Evolutionary conservation across 2,113 vertebrate genomes (phyloP), one percentile per base, ranked within the genome.

Genomic region (Pontoporia blainvillei): DNA sequence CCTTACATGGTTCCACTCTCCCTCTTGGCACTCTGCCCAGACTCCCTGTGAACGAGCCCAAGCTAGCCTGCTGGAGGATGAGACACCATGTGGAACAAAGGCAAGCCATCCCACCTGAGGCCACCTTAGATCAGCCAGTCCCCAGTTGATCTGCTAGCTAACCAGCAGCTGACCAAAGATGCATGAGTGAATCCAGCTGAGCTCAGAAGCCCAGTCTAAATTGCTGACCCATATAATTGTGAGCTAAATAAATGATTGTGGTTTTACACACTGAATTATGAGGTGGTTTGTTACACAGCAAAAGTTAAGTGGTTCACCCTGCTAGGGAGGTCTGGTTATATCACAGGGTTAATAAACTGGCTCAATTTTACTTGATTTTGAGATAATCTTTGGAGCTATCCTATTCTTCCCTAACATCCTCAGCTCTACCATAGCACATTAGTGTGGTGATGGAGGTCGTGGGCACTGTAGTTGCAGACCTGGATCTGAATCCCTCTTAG

Each of bases 241-340:
- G 71, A 97, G 41, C 62, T 85, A 87, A 95, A 67, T 82, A 85
- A 91, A 89, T 95, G 52, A 57, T 4, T 76, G 25, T 41, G n/a
- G n/a, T 79, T 98, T 97, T 91, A 95, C 66, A 57, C 27, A 44
- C 18, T 20, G 72, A 85, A 75, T 91, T 78, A 61, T 29, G 86
- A 81, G 76, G 67, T 92, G 57, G 81, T 57, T 96, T 92, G 85
- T 66, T 81, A 39, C 18, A 83, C 29, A 86, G 73, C 79, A 57
- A 41, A 90, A 78, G 36, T 34, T 23, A 29, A 81, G 52, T 27
- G 29, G 23, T 54, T 41, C 25, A 59, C 15, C 11, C 78, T 90
- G 78, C 64, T 79, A 34, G 62, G 46, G 76, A 85, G 64, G 31
- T 72, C 44, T 71, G 34, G 66, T 93, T 31, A 66, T 59, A 71